Evolutionary conservation across 2,113 vertebrate species (phyloP), one percentile per base, ranked within the genome.

Genomic region (Buteo buteo): DNA sequence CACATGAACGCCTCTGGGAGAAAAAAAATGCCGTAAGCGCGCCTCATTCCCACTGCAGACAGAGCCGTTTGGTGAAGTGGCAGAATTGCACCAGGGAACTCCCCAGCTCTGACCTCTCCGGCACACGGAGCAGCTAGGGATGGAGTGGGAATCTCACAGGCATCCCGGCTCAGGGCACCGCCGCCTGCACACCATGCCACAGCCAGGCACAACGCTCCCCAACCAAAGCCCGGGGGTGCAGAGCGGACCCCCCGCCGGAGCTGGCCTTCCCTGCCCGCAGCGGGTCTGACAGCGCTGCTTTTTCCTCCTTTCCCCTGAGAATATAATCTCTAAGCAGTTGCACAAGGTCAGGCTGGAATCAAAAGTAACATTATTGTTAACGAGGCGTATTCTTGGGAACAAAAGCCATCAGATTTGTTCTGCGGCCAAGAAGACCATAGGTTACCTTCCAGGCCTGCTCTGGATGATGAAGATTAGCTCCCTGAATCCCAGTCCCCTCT

Each of bases 141-240:
- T 14, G 31, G 32, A 44, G 31, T 6, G 11, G 62, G 54, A 65
- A 54, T 24, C 24, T 49, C 77, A 38, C 11, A 49, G n/a, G 50
- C 4, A 8, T 50, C 59, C 54, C 15, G 3, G 32, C 49, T 78
- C 42, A 57, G 0, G 1, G 55, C 24, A 44, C 18, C 1, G 0
- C 28, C 6, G 22, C 61, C 38, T 29, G 25, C n/a, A 20, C 49
- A 5, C 29, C 6, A 0, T 15, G 31, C 14, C 49, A 14, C 40
- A 67, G 64, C 45, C 18, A 34, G 40, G 36, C 34, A 49, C 38
- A 16, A 15, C 0, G 1, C 22, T 66, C 57, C 70, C 6, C 0
- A 47, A 52, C 44, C 58, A 65, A 17, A 65, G 47, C 31, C 24
- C 0, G 1, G 42, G 36, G 36, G 10, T 31, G 29, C 38, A 50